Conservation (phyloP, 64 coral and sea anemone genomes). For the Actinia tenebrosa region DNA sequence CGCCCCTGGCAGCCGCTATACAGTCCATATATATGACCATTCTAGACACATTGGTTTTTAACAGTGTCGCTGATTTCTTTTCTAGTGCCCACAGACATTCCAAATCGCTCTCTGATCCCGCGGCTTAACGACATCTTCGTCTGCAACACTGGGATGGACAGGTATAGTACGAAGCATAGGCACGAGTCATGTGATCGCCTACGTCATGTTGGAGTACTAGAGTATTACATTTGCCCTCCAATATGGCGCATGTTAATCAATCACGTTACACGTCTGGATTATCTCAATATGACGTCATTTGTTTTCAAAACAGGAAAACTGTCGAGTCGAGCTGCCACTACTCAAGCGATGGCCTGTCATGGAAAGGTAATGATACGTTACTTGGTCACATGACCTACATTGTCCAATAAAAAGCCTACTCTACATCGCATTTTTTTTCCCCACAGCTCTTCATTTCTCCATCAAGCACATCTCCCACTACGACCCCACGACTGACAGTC, state of each 20-base stretch:
- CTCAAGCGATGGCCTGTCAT: background rate
- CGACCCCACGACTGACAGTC: background rate
- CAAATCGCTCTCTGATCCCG: background rate
- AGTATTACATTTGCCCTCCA: too few relatives aligned
- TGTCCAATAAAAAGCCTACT: too few relatives aligned
- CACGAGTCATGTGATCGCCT: too few relatives aligned
- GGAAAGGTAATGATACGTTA: background rate
- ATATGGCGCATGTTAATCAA: too few relatives aligned
- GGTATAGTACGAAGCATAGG: background rate
- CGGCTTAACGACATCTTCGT: background rate
- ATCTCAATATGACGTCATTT: background rate
- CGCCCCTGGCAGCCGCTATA: too few relatives aligned
- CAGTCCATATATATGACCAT: too few relatives aligned
- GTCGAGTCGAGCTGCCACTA: constrained; percentile 11
- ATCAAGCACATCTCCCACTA: background rate
- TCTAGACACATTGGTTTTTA: background rate
- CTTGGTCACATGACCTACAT: too few relatives aligned
- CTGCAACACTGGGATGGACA: background rate
- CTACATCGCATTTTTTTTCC: background rate
- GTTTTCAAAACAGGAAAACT: background rate
- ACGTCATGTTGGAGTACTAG: too few relatives aligned
- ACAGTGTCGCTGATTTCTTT: background rate
- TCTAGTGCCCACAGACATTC: background rate
- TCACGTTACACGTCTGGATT: too few relatives aligned
- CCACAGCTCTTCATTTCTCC: background rate